These are phyloP conservation scores for Chloroclysta siterata DNA, from an alignment of 2,888 invertebrate genomes.

Conservation along the genomic window DNA sequence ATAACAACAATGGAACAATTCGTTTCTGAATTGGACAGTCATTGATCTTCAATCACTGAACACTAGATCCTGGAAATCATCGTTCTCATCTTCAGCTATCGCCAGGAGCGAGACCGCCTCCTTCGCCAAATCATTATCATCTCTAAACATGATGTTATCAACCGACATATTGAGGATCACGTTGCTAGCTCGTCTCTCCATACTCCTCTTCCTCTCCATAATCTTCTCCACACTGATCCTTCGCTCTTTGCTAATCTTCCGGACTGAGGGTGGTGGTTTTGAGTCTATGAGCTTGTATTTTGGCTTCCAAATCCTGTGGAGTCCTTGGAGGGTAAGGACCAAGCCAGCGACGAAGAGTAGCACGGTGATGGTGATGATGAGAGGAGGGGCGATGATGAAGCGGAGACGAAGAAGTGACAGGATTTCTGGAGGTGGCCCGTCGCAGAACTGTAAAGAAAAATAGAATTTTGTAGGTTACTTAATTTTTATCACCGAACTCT, in stretches of 20 bases:
- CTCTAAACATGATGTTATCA: conserved; percentile 59
- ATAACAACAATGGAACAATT: background rate
- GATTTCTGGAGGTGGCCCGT: conserved; percentile 71
- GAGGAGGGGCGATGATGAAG: conserved; percentile 79
- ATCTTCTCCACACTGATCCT: conserved; percentile 44
- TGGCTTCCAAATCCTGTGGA: conserved; percentile 65
- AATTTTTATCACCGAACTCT: too few relatives aligned
- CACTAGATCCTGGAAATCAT: conserved; percentile 58
- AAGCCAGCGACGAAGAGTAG: conserved; percentile 75
- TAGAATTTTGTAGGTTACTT: background rate
- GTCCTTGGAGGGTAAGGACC: conserved; percentile 69
- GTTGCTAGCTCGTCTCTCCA: conserved; percentile 55
- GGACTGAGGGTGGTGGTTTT: conserved; percentile 41
- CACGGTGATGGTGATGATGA: conserved; percentile 75
- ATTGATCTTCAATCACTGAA: conserved; percentile 43
- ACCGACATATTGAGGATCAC: conserved; percentile 56
- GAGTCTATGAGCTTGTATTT: conserved; percentile 56
- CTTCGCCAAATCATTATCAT: conserved; percentile 62
- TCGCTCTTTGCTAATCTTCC: conserved; percentile 46
- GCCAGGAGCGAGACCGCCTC: conserved; percentile 69
- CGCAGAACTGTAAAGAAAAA: conserved; percentile 63
- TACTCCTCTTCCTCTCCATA: conserved; percentile 40
- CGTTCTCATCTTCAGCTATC: conserved; percentile 62
- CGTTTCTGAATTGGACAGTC: background rate
- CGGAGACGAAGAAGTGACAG: conserved; percentile 73